Evolutionary conservation across 2,888 invertebrate genomes (phyloP).

Genomic region (Agrotis segetum): DNA sequence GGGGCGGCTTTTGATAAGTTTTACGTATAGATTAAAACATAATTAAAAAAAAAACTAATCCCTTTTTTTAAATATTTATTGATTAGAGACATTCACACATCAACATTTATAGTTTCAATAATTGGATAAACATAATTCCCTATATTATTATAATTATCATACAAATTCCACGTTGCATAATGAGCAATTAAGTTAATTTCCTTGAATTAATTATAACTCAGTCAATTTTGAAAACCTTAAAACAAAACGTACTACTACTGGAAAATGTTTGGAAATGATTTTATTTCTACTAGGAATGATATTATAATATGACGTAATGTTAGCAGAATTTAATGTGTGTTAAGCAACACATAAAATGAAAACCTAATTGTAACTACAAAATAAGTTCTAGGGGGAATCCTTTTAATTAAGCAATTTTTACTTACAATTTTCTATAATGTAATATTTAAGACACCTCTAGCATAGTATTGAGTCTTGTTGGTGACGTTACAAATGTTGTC

Average conservation of each 20-base stretch:
- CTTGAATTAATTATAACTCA: slow-evolving; percentile 60
- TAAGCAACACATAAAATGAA: slow-evolving; percentile 29
- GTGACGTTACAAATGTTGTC: slow-evolving; percentile 19
- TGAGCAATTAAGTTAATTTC: slow-evolving; percentile 73
- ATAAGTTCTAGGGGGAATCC: slow-evolving; percentile 36
- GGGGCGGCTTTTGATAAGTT: no score
- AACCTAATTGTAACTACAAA: slow-evolving; percentile 46
- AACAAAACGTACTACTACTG: slow-evolving; percentile 54
- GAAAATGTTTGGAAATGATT: slow-evolving; percentile 44
- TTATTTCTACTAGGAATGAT: slow-evolving; percentile 30
- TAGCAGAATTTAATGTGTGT: slow-evolving; percentile 4
- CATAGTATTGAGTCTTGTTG: slow-evolving; percentile 29
- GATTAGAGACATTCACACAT: slow-evolving; percentile 91
- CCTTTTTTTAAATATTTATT: slow-evolving; percentile 85
- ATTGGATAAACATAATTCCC: slow-evolving; percentile 83
- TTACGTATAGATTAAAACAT: slow-evolving; percentile 16
- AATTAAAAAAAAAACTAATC: slow-evolving; percentile 42
- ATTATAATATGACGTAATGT: slow-evolving; percentile 7
- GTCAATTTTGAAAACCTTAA: slow-evolving; percentile 60
- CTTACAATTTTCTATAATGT: slow-evolving; percentile 34
- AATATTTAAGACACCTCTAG: slow-evolving; percentile 34
- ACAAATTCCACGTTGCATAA: slow-evolving; percentile 79
- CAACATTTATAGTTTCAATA: slow-evolving; percentile 87
- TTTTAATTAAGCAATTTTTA: slow-evolving; percentile 34
- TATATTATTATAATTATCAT: slow-evolving; percentile 80